Evolutionary conservation across 2,797 vertebrate species (phyloP), one percentile per base, ranked within the genome.

Genomic region (Triplophysa yarkandensis): DNA sequence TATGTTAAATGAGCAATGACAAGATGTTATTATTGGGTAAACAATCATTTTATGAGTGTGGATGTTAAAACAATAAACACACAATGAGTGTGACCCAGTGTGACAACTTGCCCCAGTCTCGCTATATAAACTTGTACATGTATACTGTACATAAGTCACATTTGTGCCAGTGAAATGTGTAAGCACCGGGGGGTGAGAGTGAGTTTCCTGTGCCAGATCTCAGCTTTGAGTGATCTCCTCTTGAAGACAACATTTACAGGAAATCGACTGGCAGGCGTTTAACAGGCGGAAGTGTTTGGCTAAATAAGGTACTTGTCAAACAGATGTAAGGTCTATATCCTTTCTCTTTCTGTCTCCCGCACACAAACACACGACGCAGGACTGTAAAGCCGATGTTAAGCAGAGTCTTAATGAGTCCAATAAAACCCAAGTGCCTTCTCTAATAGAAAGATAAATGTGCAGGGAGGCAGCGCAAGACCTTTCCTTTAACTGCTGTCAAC

Each of bases 361-460:
- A 58, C 52, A 4, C 81, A 68, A 75, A 80, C 52, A 17, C 48
- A 48, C 74, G 61, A 80, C 86, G 83, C 14, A 54, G 77, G 77
- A 48, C 77, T 75, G 76, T 68, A 71, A 71, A 86, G 83, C 87
- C 86, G 85, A 78, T 86, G 86, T 88, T 92, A 91, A 91, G 88
- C 86, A 84, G 83, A 79, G 83, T 87, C 80, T 93, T 94, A 92
- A 93, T 92, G 91, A 89, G 85, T 80, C 80, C 84, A 89, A 89
- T 92, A 92, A 94, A 88, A 83, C 81, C 81, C 82, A 82, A 93
- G 88, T 90, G 87, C 83, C 89, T 88, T 89, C 87, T 90, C 86
- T 90, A 91, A 92, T 91, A 83, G 87, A 90, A 88, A 93, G 90
- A 89, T 91, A 91, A 94, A 92, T 85, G 90, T 92, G 86, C 87